Evolutionary conservation across 2,113 vertebrate genomes (phyloP).

Genomic region (Orthonyx spaldingii): DNA sequence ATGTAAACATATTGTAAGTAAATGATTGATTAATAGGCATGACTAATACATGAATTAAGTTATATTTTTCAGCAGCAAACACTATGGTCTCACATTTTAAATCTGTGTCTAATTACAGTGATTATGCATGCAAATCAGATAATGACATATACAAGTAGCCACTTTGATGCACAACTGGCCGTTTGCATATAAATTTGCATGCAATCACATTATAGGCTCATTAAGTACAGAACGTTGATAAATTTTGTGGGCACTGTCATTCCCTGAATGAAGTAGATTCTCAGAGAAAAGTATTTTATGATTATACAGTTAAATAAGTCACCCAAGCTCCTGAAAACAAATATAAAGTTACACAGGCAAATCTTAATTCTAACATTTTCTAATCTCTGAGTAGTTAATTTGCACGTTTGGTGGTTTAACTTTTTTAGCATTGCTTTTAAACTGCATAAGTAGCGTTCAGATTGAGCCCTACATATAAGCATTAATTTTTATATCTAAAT

Average conservation of each 20-base stretch:
- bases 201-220: not conserved
- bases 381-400: not conserved
- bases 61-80: not conserved
- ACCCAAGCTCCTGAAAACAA: not conserved
- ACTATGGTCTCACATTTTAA: not conserved
- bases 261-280: not conserved
- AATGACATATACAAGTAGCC: conserved; percentile 14
- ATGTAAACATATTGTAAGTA: conserved; percentile 16
- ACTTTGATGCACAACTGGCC: conserved; percentile 7
- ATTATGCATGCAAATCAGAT: conserved; percentile 29
- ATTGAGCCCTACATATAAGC: not conserved
- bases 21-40: conserved; percentile 34
- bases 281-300: not conserved
- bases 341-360: not conserved
- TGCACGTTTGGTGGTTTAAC: not conserved
- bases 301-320: not conserved
- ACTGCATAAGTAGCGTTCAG: not conserved
- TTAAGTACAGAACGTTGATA: not conserved
- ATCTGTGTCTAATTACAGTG: conserved; percentile 2
- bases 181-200: conserved; percentile 37
- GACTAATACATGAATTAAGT: conserved; percentile 23
- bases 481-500: not conserved
- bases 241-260: not conserved
- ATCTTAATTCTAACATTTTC: not conserved
- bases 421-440: not conserved